phyloP scores from a whole-genome alignment of 2,888 invertebrate species.

The Dione vanillae region DNA sequence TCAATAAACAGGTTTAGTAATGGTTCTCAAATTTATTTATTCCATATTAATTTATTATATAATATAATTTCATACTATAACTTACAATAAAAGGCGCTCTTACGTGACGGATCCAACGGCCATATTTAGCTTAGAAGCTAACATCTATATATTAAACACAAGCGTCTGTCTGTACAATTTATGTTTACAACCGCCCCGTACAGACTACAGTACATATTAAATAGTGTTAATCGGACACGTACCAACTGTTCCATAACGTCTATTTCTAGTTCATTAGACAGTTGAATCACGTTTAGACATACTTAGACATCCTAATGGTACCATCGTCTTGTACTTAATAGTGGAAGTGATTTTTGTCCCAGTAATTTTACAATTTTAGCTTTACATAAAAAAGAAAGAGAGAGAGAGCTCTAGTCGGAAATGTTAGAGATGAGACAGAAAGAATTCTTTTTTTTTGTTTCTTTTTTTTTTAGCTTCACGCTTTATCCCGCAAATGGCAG shows the following conservation, averaged over 20 bases:
- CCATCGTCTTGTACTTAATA: not conserved
- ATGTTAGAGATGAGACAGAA: too few relatives aligned
- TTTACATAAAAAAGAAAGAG: too few relatives aligned
- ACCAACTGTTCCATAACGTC: conserved; percentile 2
- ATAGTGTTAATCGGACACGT: conserved; percentile 16
- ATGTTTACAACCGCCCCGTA: not conserved
- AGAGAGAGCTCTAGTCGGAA: too few relatives aligned
- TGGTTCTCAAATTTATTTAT: too few relatives aligned
- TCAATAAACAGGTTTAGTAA: too few relatives aligned
- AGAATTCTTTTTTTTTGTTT: too few relatives aligned
- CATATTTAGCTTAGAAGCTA: not conserved
- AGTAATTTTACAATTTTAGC: too few relatives aligned
- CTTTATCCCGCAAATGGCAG: not conserved
- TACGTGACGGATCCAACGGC: conserved; percentile 6
- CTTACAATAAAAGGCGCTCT: not conserved
- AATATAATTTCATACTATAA: too few relatives aligned
- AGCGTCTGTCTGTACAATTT: conserved; percentile 3
- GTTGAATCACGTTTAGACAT: not conserved
- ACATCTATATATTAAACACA: conserved; percentile 7
- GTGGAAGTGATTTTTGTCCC: too few relatives aligned
- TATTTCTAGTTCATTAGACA: not conserved
- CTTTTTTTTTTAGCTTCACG: too few relatives aligned
- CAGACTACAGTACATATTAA: not conserved
- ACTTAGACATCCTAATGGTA: not conserved
- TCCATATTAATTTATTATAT: too few relatives aligned